Conservation (phyloP, 1,140 invertebrate species). For the Armadillidium nasatum region DNA sequence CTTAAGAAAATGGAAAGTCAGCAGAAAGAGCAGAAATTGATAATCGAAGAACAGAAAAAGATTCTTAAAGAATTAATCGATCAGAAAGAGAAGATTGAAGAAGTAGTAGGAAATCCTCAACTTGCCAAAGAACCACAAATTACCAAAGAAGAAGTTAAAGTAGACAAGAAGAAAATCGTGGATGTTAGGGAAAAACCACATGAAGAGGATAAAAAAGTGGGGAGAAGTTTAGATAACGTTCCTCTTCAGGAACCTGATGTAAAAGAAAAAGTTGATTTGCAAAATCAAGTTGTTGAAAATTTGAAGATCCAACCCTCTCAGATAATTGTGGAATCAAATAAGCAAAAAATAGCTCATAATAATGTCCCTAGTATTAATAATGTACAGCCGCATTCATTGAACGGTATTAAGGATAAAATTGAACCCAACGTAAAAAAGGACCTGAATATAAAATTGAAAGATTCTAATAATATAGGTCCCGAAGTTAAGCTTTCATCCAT, state of each 20-base stretch:
- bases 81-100: constrained; percentile 5
- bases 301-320: too few species aligned
- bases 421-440: neutral
- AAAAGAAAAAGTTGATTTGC: neutral
- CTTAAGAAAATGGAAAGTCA: constrained; percentile 1
- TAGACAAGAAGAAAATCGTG: too few species aligned
- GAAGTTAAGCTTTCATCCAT: neutral
- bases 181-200: neutral
- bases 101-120: neutral
- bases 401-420: too few species aligned
- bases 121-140: neutral
- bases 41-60: neutral
- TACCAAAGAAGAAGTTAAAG: too few species aligned
- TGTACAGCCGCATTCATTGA: too few species aligned
- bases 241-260: neutral
- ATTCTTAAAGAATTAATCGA: neutral
- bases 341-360: too few species aligned
- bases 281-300: neutral
- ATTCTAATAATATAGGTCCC: neutral
- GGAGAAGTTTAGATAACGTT: neutral
- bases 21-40: neutral
- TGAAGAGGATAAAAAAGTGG: neutral
- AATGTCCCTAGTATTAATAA: too few species aligned
- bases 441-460: neutral
- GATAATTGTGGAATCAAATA: too few species aligned